Evolutionary conservation across 2,113 vertebrate species (phyloP).

Genomic region (Entelurus aequoreus): DNA sequence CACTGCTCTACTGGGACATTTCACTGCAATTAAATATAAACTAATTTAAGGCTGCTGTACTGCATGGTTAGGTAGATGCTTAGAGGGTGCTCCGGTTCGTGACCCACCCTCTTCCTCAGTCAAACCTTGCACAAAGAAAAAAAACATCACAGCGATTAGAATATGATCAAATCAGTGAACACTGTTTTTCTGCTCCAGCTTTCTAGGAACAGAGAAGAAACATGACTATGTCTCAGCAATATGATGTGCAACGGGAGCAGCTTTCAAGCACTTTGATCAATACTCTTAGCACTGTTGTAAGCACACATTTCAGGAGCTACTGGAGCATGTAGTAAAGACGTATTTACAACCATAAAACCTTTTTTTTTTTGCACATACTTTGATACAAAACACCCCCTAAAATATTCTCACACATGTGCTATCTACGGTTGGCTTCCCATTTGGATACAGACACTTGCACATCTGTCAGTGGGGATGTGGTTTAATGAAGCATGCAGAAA

Average conservation of each 20-base stretch:
- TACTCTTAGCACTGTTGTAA: neutral
- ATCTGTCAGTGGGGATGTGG: slow-evolving; percentile 30
- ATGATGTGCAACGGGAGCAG: neutral
- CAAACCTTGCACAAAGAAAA: too few relatives aligned
- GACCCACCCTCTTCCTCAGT: too few relatives aligned
- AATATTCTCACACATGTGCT: slow-evolving; percentile 15
- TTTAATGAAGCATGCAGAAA: slow-evolving; percentile 35
- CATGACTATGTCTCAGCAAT: neutral
- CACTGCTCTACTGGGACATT: too few relatives aligned
- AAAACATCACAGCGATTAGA: too few relatives aligned
- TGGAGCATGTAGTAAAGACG: slow-evolving; percentile 9
- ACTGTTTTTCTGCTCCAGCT: neutral
- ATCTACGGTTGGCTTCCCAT: slow-evolving; percentile 16
- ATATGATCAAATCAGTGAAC: neutral
- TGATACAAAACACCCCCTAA: slow-evolving; percentile 4
- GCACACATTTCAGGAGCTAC: slow-evolving; percentile 11
- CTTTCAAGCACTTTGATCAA: slow-evolving; percentile 22
- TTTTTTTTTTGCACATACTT: slow-evolving; percentile 19
- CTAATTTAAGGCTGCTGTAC: too few relatives aligned
- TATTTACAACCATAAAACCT: slow-evolving; percentile 1
- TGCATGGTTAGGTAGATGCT: too few relatives aligned
- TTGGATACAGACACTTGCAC: slow-evolving; percentile 12
- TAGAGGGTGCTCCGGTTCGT: too few relatives aligned
- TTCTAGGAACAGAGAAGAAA: neutral
- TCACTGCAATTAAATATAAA: too few relatives aligned